Evolutionary conservation across 2,797 vertebrate genomes (phyloP), one percentile per base, ranked within the genome.

Genomic region (Lepus oiostolus): DNA sequence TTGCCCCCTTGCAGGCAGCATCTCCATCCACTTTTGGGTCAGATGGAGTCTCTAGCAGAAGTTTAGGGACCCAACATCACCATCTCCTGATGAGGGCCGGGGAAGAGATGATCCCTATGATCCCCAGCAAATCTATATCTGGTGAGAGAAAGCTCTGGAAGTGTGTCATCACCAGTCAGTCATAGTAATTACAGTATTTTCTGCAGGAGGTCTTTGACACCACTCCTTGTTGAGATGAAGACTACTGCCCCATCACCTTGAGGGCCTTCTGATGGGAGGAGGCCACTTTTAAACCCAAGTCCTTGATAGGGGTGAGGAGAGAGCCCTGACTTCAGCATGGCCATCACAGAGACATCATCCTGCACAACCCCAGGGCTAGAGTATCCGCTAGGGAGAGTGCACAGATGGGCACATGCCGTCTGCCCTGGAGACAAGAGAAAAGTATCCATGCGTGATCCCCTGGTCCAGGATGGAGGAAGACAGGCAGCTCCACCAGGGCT

Each of bases 171-270:
- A 42, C 79, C n/a, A 47, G 0, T 3, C 35, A 68, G 11, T 75
- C 58, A 19, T 32, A 32, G n/a, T 21, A 30, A 72, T 22, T 4
- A 17, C 1, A 50, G 13, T 58, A 3, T 68, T 62, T 84, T 85
- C 74, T 71, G 5, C 47, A 68, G 21, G 70, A 71, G n/a, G 14
- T 86, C 50, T 90, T 1, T 26, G 50, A 13, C 26, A 88, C 6
- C 35, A 11, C 10, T 63, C 21, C 68, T 87, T 60, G 22, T 11
- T 24, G 88, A 60, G 12, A 1, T 35, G 9, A 67, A 19, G 4
- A 10, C 32, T 47, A 0, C 8, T 1, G 2, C 58, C 10, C 52
- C 30, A 7, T 50, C 63, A 5, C 6, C 17, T 0, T 12, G 14
- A 38, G 42, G 4, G 22, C 79, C 35, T 42, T n/a, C 30, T 22